phyloP scores from a whole-genome alignment of 2,888 invertebrate species.

The Tetheella fluctuosa region DNA sequence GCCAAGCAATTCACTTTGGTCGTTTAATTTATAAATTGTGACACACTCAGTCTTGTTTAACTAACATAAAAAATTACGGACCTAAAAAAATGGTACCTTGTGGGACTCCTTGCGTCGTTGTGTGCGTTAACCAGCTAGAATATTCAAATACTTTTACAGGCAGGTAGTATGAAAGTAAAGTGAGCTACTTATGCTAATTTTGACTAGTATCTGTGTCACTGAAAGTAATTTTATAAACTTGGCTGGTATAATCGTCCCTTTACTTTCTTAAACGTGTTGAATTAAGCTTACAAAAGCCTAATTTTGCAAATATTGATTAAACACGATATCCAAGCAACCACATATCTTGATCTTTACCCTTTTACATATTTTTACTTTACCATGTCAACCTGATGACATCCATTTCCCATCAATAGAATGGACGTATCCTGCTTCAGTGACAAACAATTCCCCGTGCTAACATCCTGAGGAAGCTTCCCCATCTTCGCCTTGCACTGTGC shows the following conservation, averaged over 20 bases:
- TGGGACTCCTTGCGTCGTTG: not conserved
- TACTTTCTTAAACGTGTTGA: not conserved
- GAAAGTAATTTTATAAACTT: not conserved
- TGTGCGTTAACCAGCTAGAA: not conserved
- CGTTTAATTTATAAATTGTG: constrained; percentile 7
- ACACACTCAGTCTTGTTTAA: not conserved
- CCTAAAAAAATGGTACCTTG: not conserved
- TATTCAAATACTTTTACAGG: not conserved
- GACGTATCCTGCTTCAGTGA: constrained; percentile 1
- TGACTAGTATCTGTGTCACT: not conserved
- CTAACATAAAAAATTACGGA: not conserved
- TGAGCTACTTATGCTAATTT: not conserved
- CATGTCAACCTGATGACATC: not conserved
- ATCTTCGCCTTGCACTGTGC: constrained; percentile 14
- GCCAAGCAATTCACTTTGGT: constrained; percentile 30
- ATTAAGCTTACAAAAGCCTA: not conserved
- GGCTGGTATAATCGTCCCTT: not conserved
- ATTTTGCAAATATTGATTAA: too few relatives aligned
- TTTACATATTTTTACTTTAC: too few relatives aligned
- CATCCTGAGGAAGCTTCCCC: constrained; percentile 30
- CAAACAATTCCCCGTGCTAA: constrained; percentile 19
- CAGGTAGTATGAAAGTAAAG: not conserved
- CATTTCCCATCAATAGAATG: not conserved
- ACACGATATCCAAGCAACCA: too few relatives aligned
- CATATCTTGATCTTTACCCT: too few relatives aligned